Evolutionary conservation across 2,113 vertebrate genomes (phyloP).

Genomic region (Coracopsis vasa): DNA sequence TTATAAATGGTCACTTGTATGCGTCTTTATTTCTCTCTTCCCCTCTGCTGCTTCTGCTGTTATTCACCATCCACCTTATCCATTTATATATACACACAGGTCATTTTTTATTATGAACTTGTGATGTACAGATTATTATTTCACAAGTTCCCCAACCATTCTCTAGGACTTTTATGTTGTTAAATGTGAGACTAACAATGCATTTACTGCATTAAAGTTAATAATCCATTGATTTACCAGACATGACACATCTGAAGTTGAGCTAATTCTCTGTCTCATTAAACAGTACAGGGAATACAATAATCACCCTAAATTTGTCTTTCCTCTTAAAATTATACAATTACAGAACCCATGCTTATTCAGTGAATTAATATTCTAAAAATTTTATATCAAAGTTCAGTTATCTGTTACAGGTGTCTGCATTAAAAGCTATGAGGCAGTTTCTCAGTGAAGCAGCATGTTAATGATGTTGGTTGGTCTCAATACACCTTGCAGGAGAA

Average conservation of each 20-base stretch:
- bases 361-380: background rate
- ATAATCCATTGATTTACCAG: conserved; percentile 54
- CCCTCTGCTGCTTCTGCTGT: background rate
- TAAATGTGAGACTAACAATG: background rate
- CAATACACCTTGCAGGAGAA: background rate
- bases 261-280: conserved; percentile 63
- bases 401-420: background rate
- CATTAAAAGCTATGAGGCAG: background rate
- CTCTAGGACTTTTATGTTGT: background rate
- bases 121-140: background rate
- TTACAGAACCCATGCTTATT: background rate
- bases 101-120: background rate
- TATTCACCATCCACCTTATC: background rate
- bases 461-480: background rate
- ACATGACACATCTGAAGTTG: conserved; percentile 20
- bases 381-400: background rate
- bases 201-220: conserved; percentile 56
- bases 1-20: background rate
- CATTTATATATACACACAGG: background rate
- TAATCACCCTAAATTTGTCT: conserved; percentile 1
- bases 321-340: background rate
- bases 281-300: conserved; percentile 5
- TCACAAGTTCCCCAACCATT: background rate
- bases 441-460: background rate
- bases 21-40: background rate